These are phyloP conservation scores for Anseranas semipalmata DNA, from an alignment of 2,113 vertebrate genomes.

Conservation along the genomic window DNA sequence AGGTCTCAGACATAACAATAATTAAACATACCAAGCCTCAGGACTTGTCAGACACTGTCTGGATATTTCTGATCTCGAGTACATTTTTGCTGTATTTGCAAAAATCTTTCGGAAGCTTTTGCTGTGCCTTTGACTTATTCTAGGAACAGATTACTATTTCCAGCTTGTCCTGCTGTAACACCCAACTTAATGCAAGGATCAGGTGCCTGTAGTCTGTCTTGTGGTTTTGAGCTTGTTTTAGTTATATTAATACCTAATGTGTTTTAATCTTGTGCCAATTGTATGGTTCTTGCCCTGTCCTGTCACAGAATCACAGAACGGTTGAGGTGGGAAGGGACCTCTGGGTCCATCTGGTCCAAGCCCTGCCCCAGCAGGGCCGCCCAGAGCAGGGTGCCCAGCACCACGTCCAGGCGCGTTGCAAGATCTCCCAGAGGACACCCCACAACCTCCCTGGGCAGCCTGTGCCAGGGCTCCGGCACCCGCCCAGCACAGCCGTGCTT, in stretches of 20 bases:
- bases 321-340: no score
- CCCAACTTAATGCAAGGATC: no score
- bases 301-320: no score
- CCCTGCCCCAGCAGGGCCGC: no score
- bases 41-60: not conserved
- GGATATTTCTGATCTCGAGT: not conserved
- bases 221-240: not conserved
- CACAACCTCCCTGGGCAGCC: no score
- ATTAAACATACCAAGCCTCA: not conserved
- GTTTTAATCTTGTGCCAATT: not conserved
- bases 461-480: no score
- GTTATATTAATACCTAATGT: not conserved
- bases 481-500: no score
- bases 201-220: no score
- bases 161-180: not conserved
- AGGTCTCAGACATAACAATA: not conserved
- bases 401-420: no score
- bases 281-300: not conserved
- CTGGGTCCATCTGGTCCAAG: no score
- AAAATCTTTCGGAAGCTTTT: not conserved
- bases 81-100: not conserved
- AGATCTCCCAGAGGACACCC: no score
- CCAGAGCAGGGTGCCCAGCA: no score
- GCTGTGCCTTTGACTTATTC: not conserved
- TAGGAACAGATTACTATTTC: not conserved